Percentiles rank a stretch among this genome's conserved stretches.
Evolutionary conservation across 2,888 invertebrate genomes (phyloP).

Genomic region (Allacma fusca): DNA sequence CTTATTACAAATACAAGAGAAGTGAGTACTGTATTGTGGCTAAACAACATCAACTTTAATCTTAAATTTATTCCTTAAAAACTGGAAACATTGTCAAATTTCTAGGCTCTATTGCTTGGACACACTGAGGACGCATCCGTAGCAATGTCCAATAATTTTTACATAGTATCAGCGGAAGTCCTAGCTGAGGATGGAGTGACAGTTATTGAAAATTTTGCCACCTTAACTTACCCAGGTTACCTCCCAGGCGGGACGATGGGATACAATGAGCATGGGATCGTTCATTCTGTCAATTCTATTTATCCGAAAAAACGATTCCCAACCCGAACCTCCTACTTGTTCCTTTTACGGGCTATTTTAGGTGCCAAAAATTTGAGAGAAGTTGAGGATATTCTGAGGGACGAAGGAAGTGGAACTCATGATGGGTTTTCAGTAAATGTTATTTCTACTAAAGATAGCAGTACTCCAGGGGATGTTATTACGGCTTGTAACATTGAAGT

Average conservation of each 20-base stretch:
- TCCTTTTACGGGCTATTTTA: constrained; percentile 79
- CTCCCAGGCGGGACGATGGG: constrained; percentile 90
- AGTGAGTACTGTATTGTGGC: background rate
- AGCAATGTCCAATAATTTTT: constrained; percentile 81
- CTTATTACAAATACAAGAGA: background rate
- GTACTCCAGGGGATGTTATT: background rate
- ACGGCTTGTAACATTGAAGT: constrained; percentile 77
- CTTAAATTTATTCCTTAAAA: too few relatives aligned
- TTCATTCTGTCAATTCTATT: constrained; percentile 84
- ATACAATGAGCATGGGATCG: constrained; percentile 82
- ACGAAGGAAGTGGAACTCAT: constrained; percentile 79
- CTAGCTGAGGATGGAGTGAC: constrained; percentile 44
- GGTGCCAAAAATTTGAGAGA: constrained; percentile 75
- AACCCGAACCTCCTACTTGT: constrained; percentile 82
- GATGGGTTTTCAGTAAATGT: constrained; percentile 87
- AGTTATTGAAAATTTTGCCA: constrained; percentile 76
- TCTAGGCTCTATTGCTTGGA: constrained; percentile 74
- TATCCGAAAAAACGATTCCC: constrained; percentile 74
- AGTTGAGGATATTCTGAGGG: constrained; percentile 75
- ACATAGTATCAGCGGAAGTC: constrained; percentile 70
- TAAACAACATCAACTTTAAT: too few relatives aligned
- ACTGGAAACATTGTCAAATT: background rate
- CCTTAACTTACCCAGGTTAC: constrained; percentile 86
- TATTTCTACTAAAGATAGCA: constrained; percentile 74
- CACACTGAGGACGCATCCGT: constrained; percentile 86